Conservation (phyloP, 2,113 vertebrate species). For the Stigmatopora argus region DNA sequence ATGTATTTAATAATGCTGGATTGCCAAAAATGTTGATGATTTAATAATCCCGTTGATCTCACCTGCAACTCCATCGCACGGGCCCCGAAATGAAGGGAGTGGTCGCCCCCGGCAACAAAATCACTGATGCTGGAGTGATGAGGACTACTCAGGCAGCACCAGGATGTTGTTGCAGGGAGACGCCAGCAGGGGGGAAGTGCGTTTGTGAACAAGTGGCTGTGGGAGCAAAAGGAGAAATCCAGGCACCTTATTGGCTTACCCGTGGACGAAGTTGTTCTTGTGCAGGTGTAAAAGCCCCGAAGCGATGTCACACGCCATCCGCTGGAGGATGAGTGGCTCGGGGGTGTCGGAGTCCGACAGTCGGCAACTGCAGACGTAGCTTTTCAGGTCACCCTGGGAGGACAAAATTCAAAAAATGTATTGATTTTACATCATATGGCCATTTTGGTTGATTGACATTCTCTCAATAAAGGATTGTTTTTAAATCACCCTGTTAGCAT, state of each 20-base stretch:
- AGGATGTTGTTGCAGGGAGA: conserved; percentile 93
- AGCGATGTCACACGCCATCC: conserved; percentile 91
- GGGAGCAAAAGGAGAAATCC: neutral
- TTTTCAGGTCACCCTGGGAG: conserved; percentile 89
- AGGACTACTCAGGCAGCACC: conserved; percentile 92
- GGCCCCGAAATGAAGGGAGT: conserved; percentile 17
- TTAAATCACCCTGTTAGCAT: too few relatives aligned
- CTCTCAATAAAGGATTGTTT: too few relatives aligned
- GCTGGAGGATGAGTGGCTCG: conserved; percentile 85
- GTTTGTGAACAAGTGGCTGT: neutral
- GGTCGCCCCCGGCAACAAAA: conserved; percentile 95
- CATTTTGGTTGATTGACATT: too few relatives aligned
- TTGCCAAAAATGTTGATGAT: too few relatives aligned
- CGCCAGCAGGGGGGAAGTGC: conserved; percentile 50
- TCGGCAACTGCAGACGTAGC: conserved; percentile 85
- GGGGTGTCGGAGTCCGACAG: conserved; percentile 78
- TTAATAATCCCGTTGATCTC: conserved; percentile 12
- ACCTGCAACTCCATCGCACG: conserved; percentile 30
- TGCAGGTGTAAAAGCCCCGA: conserved; percentile 89
- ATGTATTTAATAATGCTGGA: too few relatives aligned
- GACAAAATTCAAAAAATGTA: too few relatives aligned
- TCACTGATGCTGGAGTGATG: conserved; percentile 99
- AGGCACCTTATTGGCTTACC: conserved; percentile 60
- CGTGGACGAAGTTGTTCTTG: conserved; percentile 90
- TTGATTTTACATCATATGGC: too few relatives aligned